Conservation (phyloP, 2,797 vertebrate species). For the Acanthurus tractus region DNA sequence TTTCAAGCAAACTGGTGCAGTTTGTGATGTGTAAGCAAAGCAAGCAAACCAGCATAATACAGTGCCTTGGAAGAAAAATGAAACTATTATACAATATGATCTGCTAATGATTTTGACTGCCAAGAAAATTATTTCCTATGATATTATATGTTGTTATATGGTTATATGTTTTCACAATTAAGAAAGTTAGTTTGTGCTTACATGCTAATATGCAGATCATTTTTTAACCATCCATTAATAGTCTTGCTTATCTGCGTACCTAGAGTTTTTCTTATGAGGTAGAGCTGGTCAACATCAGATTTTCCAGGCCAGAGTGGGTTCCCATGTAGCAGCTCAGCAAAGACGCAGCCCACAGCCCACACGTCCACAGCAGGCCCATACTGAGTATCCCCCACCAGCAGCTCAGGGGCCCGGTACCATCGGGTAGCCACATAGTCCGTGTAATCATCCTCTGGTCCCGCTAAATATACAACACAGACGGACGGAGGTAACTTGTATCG, state of each 20-base stretch:
- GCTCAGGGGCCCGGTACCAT: slow-evolving; percentile 92
- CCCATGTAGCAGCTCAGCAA: slow-evolving; percentile 89
- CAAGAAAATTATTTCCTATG: not conserved
- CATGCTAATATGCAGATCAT: not conserved
- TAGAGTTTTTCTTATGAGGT: slow-evolving; percentile 90
- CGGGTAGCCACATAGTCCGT: slow-evolving; percentile 93
- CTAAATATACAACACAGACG: slow-evolving; percentile 60
- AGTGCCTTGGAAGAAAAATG: not conserved
- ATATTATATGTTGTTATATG: too few species aligned
- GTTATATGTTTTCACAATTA: not conserved
- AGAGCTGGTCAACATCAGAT: slow-evolving; percentile 92
- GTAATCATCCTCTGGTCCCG: slow-evolving; percentile 91
- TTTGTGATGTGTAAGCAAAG: not conserved
- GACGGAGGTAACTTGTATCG: slow-evolving; percentile 18
- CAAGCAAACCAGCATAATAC: not conserved
- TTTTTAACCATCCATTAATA: not conserved
- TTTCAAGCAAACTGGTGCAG: not conserved
- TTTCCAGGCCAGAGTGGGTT: slow-evolving; percentile 92
- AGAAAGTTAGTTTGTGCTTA: not conserved
- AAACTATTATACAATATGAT: not conserved
- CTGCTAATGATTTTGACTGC: not conserved
- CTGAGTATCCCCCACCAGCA: slow-evolving; percentile 92
- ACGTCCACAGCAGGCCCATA: slow-evolving; percentile 90
- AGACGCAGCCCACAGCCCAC: slow-evolving; percentile 92
- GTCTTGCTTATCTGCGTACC: slow-evolving; percentile 71